These are phyloP conservation scores for Molossus alvarezi DNA, from an alignment of 2,797 vertebrate genomes.

Conservation along the genomic window DNA sequence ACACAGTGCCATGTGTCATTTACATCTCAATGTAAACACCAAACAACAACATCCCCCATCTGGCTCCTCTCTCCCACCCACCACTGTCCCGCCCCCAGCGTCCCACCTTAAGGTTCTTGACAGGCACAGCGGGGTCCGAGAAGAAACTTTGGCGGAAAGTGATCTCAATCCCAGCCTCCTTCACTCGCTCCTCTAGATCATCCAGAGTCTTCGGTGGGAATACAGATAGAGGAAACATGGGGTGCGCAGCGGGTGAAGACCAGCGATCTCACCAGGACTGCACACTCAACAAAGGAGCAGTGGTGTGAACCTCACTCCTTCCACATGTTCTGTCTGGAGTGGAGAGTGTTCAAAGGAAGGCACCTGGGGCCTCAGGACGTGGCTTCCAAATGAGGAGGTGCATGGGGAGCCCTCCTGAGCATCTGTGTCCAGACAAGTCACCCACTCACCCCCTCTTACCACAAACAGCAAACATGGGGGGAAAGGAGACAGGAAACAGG, in stretches of 20 bases:
- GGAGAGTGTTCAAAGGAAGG: not conserved
- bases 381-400: not conserved
- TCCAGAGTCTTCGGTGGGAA: constrained; percentile 93
- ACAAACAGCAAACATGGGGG: not conserved
- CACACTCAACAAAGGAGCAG: not conserved
- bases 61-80: not conserved
- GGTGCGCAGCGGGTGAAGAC: not conserved
- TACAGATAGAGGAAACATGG: not conserved
- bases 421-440: not conserved
- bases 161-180: constrained; percentile 97
- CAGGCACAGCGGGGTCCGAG: constrained; percentile 96
- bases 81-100: not conserved
- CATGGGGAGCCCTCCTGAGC: not conserved
- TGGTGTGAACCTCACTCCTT: not conserved
- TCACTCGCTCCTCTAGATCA: constrained; percentile 96
- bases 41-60: not conserved
- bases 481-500: not conserved
- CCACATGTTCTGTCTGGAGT: not conserved
- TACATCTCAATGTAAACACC: not conserved
- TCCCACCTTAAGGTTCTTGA: constrained; percentile 97
- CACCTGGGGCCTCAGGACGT: not conserved
- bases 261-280: not conserved
- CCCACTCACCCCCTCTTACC: not conserved
- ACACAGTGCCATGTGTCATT: not conserved
- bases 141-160: constrained; percentile 98